These are phyloP conservation scores for Pongo abelii DNA, from an alignment of 2,113 vertebrate species.

Conservation along the genomic window DNA sequence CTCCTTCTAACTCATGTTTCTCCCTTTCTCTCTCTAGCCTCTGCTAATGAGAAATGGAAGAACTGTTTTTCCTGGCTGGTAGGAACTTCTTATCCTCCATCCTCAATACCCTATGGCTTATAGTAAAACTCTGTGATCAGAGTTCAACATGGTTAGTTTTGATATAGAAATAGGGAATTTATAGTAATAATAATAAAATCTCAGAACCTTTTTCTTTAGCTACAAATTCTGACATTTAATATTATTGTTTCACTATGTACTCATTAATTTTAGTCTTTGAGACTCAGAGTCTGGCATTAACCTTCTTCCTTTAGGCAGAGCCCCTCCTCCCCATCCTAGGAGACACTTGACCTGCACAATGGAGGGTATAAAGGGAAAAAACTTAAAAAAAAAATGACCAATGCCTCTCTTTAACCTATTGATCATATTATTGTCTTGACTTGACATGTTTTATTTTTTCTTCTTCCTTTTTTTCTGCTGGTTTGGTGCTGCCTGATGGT, in stretches of 20 bases:
- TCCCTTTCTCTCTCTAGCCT: neutral
- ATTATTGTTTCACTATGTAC: neutral
- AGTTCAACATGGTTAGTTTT: neutral
- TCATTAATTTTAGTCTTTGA: slow-evolving; percentile 1
- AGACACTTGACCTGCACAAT: neutral
- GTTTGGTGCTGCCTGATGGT: neutral
- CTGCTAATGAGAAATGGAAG: neutral
- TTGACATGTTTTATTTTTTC: neutral
- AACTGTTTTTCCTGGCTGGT: neutral
- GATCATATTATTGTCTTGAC: neutral
- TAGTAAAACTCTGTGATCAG: neutral
- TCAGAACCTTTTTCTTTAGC: neutral
- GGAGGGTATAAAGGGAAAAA: neutral
- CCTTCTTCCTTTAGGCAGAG: neutral
- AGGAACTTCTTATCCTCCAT: neutral
- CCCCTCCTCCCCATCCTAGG: neutral
- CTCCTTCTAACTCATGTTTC: neutral
- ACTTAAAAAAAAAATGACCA: slow-evolving; percentile 9
- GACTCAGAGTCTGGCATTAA: neutral
- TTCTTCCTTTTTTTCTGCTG: neutral
- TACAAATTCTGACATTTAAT: neutral
- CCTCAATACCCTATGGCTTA: neutral
- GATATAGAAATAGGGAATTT: neutral
- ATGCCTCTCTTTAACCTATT: neutral
- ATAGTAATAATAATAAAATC: neutral